Evolutionary conservation across 1,140 invertebrate species (phyloP).

Genomic region (Drosophila erecta): DNA sequence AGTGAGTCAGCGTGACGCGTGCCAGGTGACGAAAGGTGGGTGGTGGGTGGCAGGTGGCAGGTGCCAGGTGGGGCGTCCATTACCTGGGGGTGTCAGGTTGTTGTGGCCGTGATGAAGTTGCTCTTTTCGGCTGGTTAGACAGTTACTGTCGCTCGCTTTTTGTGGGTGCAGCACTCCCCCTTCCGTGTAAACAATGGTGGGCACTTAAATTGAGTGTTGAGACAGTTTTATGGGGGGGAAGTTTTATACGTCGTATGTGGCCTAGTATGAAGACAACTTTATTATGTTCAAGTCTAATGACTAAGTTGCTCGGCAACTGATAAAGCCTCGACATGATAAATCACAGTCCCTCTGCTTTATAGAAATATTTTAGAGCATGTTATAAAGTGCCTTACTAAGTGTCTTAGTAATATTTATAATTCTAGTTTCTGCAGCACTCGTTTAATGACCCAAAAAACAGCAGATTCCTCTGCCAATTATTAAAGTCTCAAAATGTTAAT

Average conservation of each 20-base stretch:
- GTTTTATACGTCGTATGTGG: constrained; percentile 1
- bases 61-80: constrained; percentile 36
- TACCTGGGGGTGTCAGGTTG: constrained; percentile 48
- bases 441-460: too few relatives aligned
- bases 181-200: constrained; percentile 16
- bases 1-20: constrained; percentile 72
- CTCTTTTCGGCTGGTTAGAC: constrained; percentile 28
- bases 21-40: constrained; percentile 48
- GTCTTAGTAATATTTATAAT: too few relatives aligned
- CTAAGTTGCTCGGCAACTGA: neutral
- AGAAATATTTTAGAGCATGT: too few relatives aligned
- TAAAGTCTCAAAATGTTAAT: constrained; percentile 13
- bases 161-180: constrained; percentile 14
- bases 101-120: neutral
- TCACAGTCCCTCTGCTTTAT: too few relatives aligned
- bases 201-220: constrained; percentile 22
- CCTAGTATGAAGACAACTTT: neutral
- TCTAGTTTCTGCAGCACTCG: too few relatives aligned
- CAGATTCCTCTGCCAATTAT: constrained; percentile 1
- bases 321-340: neutral
- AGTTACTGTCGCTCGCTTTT: constrained; percentile 21
- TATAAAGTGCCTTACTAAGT: too few relatives aligned
- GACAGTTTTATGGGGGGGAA: constrained; percentile 22
- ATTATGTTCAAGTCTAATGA: neutral
- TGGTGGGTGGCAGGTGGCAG: constrained; percentile 1